Evolutionary conservation across 1,140 invertebrate genomes (phyloP).

Genomic region (Neodiprion pinetum): DNA sequence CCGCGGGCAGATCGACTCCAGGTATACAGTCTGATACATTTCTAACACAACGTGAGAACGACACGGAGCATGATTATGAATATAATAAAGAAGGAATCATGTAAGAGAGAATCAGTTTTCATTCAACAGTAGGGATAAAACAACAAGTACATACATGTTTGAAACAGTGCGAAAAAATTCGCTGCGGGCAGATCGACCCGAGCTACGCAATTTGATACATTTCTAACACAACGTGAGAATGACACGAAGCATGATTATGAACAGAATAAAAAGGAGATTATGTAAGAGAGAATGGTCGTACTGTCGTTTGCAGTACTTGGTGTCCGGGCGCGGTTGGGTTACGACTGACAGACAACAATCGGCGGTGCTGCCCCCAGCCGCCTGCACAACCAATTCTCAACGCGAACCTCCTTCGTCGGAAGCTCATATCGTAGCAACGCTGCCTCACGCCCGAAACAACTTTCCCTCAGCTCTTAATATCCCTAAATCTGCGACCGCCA

Average conservation of each 20-base stretch:
- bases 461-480: slow-evolving; percentile 66
- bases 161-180: too few species aligned
- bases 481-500: slow-evolving; percentile 69
- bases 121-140: too few species aligned
- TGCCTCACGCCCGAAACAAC: slow-evolving; percentile 67
- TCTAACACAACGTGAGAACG: too few species aligned
- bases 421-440: slow-evolving; percentile 61
- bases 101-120: too few species aligned
- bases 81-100: not conserved
- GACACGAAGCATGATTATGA: too few species aligned
- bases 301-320: slow-evolving; percentile 61
- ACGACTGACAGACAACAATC: slow-evolving; percentile 53
- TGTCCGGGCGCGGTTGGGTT: slow-evolving; percentile 59
- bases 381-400: slow-evolving; percentile 38
- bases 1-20: too few species aligned
- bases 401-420: slow-evolving; percentile 54
- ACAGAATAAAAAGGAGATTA: slow-evolving; percentile 8
- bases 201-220: too few species aligned
- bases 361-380: slow-evolving; percentile 30
- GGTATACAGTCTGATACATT: too few species aligned
- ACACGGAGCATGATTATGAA: too few species aligned
- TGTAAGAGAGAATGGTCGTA: slow-evolving; percentile 51
- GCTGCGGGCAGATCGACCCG: too few species aligned
- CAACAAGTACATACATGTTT: too few species aligned
- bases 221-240: too few species aligned